Base-by-base conservation (phyloP, 2,797 vertebrate genomes). In the Channallabes apus region DNA sequence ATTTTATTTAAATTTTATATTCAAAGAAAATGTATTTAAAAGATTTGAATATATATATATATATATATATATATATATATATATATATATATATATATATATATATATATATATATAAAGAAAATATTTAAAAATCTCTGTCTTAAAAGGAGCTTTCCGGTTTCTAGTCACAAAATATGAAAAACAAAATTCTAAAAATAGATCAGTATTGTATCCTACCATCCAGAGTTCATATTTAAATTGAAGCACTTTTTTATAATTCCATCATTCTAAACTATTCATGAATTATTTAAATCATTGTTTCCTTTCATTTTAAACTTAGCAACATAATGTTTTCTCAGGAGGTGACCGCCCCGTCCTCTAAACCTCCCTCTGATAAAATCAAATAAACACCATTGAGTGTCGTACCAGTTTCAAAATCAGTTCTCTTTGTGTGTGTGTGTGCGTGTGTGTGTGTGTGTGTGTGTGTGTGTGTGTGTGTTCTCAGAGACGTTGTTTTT, bases 271-370 rank as follows among this genome's bases (percentile, higher is more conserved):
- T 59, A 15, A 61, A 38, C 58, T 51, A 6, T 38, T 61, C 14
- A 7, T 78, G 29, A 17, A 46, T 68, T n/a, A 38, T 61, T 20
- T 82, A 73, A 64, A 59, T 77, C 79, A 56, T 56, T 22, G 20
- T 18, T 24, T 62, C 2, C 22, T 46, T 35, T 32, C 41, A 46
- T 24, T 79, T 72, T 58, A 61, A 59, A 80, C 73, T 77, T 69
- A 61, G 54, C 82, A 17, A 46, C 9, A 38, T 61, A 38, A 24
- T 89, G 85, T 88, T 90, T 90, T 83, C 84, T 88, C 87, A 88
- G 84, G 84, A 84, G 86, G 85, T 87, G 89, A 87, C 84, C 80
- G 17, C 38, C 81, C 68, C 69, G 64, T 86, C 83, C 78, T 54
- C 62, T n/a, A 67, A 73, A 58, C 65, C 85, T 76, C 85, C 89